Percentiles rank a stretch among this genome's conserved stretches.
Evolutionary conservation across 1,140 invertebrate genomes (phyloP).

Genomic region (Medauroidea extradentata): DNA sequence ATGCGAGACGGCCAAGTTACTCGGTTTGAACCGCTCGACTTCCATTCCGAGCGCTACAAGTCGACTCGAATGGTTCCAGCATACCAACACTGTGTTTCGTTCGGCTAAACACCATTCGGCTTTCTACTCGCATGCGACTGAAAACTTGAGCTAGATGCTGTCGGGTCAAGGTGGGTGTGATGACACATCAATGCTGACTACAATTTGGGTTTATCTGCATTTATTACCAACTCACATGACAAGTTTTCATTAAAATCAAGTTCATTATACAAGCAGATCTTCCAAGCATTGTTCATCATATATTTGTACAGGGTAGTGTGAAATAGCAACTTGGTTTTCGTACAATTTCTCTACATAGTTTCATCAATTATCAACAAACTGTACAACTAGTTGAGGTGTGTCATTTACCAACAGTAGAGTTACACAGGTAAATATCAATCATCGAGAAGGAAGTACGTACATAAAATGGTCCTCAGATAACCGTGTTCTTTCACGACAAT

Average conservation of each 20-base stretch:
- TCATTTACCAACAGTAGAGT: not conserved
- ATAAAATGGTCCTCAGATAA: conserved; percentile 8
- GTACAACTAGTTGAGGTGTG: not conserved
- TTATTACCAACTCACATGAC: conserved; percentile 13
- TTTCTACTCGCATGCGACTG: too few relatives aligned
- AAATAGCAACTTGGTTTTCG: not conserved
- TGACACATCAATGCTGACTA: too few relatives aligned
- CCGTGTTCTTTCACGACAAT: not conserved
- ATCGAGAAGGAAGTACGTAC: too few relatives aligned
- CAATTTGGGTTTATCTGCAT: conserved; percentile 2
- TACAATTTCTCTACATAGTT: not conserved
- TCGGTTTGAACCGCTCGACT: too few relatives aligned
- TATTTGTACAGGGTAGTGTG: not conserved
- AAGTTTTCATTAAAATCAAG: conserved; percentile 6
- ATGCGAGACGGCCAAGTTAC: too few relatives aligned
- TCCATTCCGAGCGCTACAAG: too few relatives aligned
- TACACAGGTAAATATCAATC: not conserved
- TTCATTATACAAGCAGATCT: conserved; percentile 3
- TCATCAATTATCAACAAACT: not conserved
- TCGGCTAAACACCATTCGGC: too few relatives aligned
- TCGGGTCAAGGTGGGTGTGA: too few relatives aligned
- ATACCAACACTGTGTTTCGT: too few relatives aligned
- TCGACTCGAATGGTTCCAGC: too few relatives aligned
- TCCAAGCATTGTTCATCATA: not conserved
- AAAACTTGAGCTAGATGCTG: too few relatives aligned